A percentile compares a stretch with the other conserved stretches of the same genome.
These are phyloP conservation scores for Cremastobaeus sp. DNA, from an alignment of 2,888 invertebrate species.

Conservation along the genomic window DNA sequence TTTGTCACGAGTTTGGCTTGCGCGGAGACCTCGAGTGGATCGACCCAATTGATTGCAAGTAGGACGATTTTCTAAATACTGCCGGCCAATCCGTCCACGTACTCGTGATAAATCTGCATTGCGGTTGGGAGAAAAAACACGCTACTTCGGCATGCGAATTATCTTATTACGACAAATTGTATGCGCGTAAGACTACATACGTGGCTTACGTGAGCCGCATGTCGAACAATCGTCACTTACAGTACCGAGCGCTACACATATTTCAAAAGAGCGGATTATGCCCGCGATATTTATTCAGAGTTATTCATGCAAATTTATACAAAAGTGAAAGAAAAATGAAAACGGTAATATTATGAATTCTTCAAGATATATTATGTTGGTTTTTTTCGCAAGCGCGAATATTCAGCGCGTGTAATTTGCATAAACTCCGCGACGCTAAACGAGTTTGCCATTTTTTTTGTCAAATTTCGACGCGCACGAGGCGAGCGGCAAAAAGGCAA, in stretches of 20 bases:
- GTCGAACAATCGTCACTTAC: slow-evolving; percentile 48
- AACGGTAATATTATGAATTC: slow-evolving; percentile 18
- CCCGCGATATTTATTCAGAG: slow-evolving; percentile 24
- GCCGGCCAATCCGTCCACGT: slow-evolving; percentile 29
- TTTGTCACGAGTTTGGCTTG: background rate
- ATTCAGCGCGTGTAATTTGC: slow-evolving; percentile 7
- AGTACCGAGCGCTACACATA: slow-evolving; percentile 29
- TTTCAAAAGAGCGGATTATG: slow-evolving; percentile 32
- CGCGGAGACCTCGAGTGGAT: no score
- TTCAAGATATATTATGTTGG: background rate
- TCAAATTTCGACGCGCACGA: no score
- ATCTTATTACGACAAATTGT: slow-evolving; percentile 54
- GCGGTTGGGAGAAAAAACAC: slow-evolving; percentile 29
- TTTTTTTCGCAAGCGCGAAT: slow-evolving; percentile 6
- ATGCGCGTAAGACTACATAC: slow-evolving; percentile 50
- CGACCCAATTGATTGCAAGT: slow-evolving; percentile 23
- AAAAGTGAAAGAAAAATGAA: slow-evolving; percentile 29
- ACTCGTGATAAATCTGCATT: slow-evolving; percentile 41
- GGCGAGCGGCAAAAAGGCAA: background rate
- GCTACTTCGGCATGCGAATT: slow-evolving; percentile 55
- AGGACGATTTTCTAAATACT: slow-evolving; percentile 15
- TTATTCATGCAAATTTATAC: slow-evolving; percentile 35
- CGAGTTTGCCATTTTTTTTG: background rate
- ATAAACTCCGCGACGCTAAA: background rate
- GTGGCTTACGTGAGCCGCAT: slow-evolving; percentile 45